Percentiles rank a stretch among this genome's conserved stretches.
These are phyloP conservation scores for Euura saliciscinereae DNA, from an alignment of 1,140 invertebrate genomes.

Conservation along the genomic window DNA sequence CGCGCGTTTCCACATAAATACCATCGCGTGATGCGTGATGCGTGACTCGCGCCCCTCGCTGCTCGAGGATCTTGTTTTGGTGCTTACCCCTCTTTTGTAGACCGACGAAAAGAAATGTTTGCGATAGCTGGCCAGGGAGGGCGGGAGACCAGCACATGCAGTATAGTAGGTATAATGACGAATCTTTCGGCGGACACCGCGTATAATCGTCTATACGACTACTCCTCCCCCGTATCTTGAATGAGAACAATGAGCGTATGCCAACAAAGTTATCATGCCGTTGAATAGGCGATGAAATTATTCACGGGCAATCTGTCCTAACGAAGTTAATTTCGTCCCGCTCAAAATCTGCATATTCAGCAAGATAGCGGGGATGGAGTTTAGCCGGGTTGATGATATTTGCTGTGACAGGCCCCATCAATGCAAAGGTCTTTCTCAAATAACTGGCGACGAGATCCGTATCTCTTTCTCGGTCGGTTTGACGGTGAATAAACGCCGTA, in stretches of 20 bases:
- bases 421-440: constrained; percentile 3
- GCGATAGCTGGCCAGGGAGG: not conserved
- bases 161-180: not conserved
- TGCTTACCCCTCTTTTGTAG: not conserved
- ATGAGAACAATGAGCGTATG: constrained; percentile 49
- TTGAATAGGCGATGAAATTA: constrained; percentile 52
- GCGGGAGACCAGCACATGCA: not conserved
- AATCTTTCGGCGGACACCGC: constrained; percentile 8
- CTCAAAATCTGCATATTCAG: constrained; percentile 51
- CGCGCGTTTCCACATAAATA: not conserved
- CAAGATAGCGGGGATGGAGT: constrained; percentile 31
- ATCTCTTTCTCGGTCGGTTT: not conserved
- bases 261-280: constrained; percentile 51
- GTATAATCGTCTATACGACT: not conserved
- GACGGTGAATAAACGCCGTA: too few species aligned
- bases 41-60: not conserved
- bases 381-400: constrained; percentile 12
- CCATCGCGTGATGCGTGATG: not conserved
- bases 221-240: constrained; percentile 19
- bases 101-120: constrained; percentile 15
- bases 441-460: not conserved
- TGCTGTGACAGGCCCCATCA: not conserved
- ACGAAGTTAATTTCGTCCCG: constrained; percentile 52
- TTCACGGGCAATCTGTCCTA: constrained; percentile 56
- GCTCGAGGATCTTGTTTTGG: not conserved